These are phyloP conservation scores for Lithophane ornitopus DNA, from an alignment of 2,888 invertebrate genomes.

Conservation along the genomic window DNA sequence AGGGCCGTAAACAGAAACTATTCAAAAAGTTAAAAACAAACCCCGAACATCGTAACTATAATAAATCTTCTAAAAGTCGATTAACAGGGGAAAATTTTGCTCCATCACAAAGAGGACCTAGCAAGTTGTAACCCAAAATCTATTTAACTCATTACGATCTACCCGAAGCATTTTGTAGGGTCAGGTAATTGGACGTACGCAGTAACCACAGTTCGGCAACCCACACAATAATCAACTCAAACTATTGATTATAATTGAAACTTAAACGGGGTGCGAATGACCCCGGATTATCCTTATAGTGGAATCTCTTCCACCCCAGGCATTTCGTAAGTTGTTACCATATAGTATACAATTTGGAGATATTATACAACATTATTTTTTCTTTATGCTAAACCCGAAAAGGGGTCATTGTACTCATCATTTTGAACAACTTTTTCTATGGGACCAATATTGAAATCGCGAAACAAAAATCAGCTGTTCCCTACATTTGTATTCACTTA, in stretches of 20 bases:
- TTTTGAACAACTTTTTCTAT: too few relatives aligned
- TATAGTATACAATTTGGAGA: not conserved
- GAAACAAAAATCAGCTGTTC: too few relatives aligned
- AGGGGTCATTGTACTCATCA: too few relatives aligned
- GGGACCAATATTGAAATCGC: too few relatives aligned
- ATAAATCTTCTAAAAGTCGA: constrained; percentile 38
- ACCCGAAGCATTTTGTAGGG: constrained; percentile 40
- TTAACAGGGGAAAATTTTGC: constrained; percentile 39
- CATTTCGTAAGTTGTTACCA: not conserved
- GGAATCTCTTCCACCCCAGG: not conserved
- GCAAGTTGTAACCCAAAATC: constrained; percentile 39
- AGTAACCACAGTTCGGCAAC: constrained; percentile 44
- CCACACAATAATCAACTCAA: constrained; percentile 47
- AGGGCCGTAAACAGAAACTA: not conserved
- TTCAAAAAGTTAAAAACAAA: constrained; percentile 1
- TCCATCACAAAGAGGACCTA: constrained; percentile 42
- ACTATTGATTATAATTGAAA: constrained; percentile 53
- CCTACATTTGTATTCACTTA: too few relatives aligned
- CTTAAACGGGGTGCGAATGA: constrained; percentile 34
- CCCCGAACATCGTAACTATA: constrained; percentile 13
- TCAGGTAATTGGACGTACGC: constrained; percentile 51
- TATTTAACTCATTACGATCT: constrained; percentile 57
- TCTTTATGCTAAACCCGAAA: too few relatives aligned
- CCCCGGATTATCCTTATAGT: constrained; percentile 28
- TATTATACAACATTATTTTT: too few relatives aligned